A percentile compares a stretch with the other conserved stretches of the same genome.
Conservation (phyloP, 2,113 vertebrate genomes). For the Merops nubicus region DNA sequence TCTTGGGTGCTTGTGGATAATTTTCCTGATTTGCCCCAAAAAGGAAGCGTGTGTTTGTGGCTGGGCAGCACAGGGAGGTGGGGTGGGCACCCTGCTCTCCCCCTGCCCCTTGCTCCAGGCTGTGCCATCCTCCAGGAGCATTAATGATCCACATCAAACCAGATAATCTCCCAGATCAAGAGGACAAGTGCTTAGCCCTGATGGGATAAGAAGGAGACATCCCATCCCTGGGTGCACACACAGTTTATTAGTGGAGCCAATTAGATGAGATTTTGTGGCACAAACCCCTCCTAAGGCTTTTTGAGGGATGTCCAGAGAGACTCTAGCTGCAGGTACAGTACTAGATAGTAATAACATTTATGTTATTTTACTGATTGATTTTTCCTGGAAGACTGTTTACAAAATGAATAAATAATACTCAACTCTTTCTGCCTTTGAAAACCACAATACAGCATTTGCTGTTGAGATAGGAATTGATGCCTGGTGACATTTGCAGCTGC, state of each 20-base stretch:
- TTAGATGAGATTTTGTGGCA: not conserved
- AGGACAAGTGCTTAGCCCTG: not conserved
- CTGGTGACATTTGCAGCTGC: not conserved
- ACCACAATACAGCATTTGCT: not conserved
- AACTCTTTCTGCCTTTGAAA: not conserved
- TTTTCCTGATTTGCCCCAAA: not conserved
- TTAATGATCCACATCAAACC: accelerated
- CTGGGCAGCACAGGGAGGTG: too few species aligned
- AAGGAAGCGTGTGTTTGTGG: not conserved
- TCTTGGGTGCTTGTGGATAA: not conserved
- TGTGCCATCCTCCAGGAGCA: accelerated
- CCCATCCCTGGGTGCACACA: not conserved
- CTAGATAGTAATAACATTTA: not conserved
- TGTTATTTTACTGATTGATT: not conserved
- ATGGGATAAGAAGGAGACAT: not conserved
- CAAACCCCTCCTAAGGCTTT: not conserved
- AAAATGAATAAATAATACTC: not conserved
- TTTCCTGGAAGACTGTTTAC: not conserved
- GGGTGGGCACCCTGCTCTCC: too few species aligned
- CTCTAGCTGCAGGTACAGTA: not conserved
- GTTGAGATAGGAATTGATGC: not conserved
- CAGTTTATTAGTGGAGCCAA: not conserved
- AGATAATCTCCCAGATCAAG: not conserved
- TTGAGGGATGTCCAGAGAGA: not conserved
- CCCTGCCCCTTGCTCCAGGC: not conserved